Evolutionary conservation across 1,140 invertebrate genomes (phyloP).

Genomic region (Streblospio benedicti): DNA sequence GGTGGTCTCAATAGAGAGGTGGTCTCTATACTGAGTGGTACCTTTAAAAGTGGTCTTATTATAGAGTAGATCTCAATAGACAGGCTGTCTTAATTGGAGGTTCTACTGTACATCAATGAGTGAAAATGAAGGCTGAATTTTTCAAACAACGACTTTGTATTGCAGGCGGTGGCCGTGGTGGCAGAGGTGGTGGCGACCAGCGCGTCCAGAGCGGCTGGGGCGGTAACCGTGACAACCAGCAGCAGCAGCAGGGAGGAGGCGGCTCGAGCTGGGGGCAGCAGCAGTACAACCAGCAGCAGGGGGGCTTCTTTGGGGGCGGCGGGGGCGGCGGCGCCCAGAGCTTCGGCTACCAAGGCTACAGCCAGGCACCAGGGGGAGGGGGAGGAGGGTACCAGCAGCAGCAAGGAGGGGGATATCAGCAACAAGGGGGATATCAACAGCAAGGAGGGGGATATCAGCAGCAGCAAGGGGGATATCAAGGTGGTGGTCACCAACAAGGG

Average conservation of each 20-base stretch:
- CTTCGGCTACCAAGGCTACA: slow-evolving; percentile 26
- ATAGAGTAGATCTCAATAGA: slow-evolving; percentile 27
- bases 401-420: slow-evolving; percentile 17
- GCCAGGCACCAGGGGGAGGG: slow-evolving; percentile 20
- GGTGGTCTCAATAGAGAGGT: slow-evolving; percentile 44
- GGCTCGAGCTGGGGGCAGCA: background rate
- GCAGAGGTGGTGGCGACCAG: slow-evolving; percentile 9
- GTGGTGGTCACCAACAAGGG: slow-evolving; percentile 25
- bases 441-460: slow-evolving; percentile 5
- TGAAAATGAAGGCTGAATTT: slow-evolving; percentile 5
- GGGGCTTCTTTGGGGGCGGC: background rate
- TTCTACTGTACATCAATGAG: slow-evolving; percentile 2
- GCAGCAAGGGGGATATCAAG: slow-evolving; percentile 25
- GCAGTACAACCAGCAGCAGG: background rate
- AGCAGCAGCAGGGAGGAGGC: background rate
- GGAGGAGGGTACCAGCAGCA: slow-evolving; percentile 29
- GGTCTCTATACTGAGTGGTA: slow-evolving; percentile 24
- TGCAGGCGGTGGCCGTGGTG: slow-evolving; percentile 22
- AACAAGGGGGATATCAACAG: background rate
- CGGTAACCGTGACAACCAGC: too few species aligned
- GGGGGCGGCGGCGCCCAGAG: slow-evolving; percentile 20
- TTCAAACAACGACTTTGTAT: slow-evolving; percentile 10
- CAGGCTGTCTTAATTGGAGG: too few species aligned
- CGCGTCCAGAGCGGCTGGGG: slow-evolving; percentile 14
- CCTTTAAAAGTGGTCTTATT: background rate